A percentile compares a stretch with the other conserved stretches of the same genome.
Evolutionary conservation across 2,888 invertebrate genomes (phyloP).

Genomic region (Caenorhabditis japonica): DNA sequence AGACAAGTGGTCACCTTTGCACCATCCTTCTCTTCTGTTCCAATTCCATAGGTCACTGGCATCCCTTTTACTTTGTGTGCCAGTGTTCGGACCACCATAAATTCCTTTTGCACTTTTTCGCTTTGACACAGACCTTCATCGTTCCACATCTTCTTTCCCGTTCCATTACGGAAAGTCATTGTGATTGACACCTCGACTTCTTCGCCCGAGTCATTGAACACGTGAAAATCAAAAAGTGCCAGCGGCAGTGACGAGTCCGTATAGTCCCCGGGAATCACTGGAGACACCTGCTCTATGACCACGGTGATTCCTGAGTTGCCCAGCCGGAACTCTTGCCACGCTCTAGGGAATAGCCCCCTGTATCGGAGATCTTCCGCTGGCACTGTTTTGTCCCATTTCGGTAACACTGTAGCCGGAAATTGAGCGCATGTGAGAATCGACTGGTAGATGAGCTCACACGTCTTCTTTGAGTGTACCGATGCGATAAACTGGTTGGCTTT

Average conservation of each 20-base stretch:
- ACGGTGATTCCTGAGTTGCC: constrained; percentile 86
- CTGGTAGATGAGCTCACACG: constrained; percentile 48
- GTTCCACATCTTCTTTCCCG: constrained; percentile 80
- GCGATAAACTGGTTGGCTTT: constrained; percentile 65
- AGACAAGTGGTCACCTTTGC: constrained; percentile 45
- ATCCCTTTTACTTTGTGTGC: constrained; percentile 79
- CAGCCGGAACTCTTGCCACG: constrained; percentile 91
- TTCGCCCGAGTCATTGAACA: constrained; percentile 82
- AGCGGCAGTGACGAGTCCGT: constrained; percentile 90
- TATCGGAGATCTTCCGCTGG: constrained; percentile 54
- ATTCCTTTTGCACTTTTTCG: constrained; percentile 33
- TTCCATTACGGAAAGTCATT: constrained; percentile 91
- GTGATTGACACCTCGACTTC: constrained; percentile 85
- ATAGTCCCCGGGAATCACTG: constrained; percentile 92
- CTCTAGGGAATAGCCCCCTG: constrained; percentile 88
- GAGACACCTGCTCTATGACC: constrained; percentile 89
- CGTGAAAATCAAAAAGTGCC: constrained; percentile 88
- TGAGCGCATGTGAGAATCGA: constrained; percentile 56
- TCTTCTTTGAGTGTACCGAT: constrained; percentile 52
- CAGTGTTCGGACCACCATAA: constrained; percentile 68
- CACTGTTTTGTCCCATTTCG: constrained; percentile 42
- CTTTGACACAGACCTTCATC: constrained; percentile 56
- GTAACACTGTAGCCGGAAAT: constrained; percentile 33
- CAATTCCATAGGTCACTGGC: constrained; percentile 79
- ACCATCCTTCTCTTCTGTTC: constrained; percentile 51